A percentile compares a stretch with the other conserved stretches of the same genome.
phyloP scores from a whole-genome alignment of 2,113 vertebrate species.

The Istiophorus platypterus region DNA sequence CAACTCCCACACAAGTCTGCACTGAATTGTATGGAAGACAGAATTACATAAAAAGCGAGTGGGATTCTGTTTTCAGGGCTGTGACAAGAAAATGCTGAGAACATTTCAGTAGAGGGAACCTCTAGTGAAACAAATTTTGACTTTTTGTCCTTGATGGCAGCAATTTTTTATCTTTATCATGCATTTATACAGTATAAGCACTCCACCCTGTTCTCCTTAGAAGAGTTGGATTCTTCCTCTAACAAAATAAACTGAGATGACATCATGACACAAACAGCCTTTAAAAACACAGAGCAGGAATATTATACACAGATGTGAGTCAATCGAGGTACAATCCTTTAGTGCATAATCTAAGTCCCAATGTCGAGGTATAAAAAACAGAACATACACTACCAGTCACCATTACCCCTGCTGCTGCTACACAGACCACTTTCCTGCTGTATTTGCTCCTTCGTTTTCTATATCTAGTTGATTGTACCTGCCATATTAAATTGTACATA shows the following conservation, averaged over 20 bases:
- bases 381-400: neutral
- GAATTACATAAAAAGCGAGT: too few species aligned
- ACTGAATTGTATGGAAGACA: neutral
- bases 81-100: neutral
- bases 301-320: neutral
- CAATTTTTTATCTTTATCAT: neutral
- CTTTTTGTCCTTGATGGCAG: too few species aligned
- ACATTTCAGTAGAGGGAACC: neutral
- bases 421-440: neutral
- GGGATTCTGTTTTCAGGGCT: neutral
- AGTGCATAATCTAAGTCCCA: constrained; percentile 2
- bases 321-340: neutral
- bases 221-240: neutral
- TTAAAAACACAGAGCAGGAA: neutral
- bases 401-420: neutral
- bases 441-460: neutral
- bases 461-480: neutral
- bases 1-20: neutral
- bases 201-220: neutral
- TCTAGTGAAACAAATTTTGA: neutral
- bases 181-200: neutral
- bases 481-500: neutral
- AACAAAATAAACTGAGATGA: constrained; percentile 7
- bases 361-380: neutral
- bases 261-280: constrained; percentile 4